A percentile compares a stretch with the other conserved stretches of the same genome.
phyloP scores from a whole-genome alignment of 2,113 vertebrate species.

The Pelodiscus sinensis region DNA sequence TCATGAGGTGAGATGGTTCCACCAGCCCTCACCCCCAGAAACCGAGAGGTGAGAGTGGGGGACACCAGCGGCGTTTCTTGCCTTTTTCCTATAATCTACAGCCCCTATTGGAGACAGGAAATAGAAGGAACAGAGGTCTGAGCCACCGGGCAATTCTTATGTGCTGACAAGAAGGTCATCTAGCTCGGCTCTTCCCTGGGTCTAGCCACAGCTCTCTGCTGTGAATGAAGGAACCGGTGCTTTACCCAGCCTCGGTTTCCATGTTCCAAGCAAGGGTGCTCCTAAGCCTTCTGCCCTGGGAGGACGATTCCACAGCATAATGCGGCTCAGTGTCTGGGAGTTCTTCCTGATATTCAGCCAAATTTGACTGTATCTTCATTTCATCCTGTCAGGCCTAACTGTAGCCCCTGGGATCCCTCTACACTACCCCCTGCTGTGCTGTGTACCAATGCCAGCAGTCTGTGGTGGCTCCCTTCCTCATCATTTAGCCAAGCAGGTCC shows the following conservation, averaged over 20 bases:
- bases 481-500: not conserved
- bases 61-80: not conserved
- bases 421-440: not conserved
- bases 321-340: not conserved
- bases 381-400: not conserved
- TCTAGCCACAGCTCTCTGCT: not conserved
- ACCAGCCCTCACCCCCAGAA: not conserved
- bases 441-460: not conserved
- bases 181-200: not conserved
- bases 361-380: not conserved
- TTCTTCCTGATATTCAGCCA: not conserved
- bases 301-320: not conserved
- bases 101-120: not conserved
- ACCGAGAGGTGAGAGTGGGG: not conserved
- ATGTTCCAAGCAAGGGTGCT: not conserved
- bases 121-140: not conserved
- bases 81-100: not conserved
- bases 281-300: not conserved
- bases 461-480: not conserved
- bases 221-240: not conserved
- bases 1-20: not conserved
- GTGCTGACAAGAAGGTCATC: not conserved
- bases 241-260: not conserved
- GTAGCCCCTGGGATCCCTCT: not conserved
- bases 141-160: not conserved